Evolutionary conservation across 2,797 vertebrate genomes (phyloP).

Genomic region (Falco peregrinus): DNA sequence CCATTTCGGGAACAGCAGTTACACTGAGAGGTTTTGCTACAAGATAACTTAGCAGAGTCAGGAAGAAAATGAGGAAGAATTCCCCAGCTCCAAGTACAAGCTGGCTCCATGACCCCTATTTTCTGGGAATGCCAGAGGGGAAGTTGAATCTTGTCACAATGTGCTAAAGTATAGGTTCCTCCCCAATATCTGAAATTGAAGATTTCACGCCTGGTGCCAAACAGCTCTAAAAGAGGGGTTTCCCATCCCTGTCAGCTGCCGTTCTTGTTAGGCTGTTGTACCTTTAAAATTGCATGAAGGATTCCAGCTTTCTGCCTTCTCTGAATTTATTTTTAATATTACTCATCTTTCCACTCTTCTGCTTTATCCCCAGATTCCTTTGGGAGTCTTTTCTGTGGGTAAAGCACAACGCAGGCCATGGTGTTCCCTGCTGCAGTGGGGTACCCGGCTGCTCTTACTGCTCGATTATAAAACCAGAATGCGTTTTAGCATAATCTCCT

Average conservation of each 20-base stretch:
- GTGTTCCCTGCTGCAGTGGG: neutral
- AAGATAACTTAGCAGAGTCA: constrained; percentile 28
- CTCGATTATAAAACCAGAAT: neutral
- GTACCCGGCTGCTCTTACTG: neutral
- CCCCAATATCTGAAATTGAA: neutral
- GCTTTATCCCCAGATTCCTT: neutral
- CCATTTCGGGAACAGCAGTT: neutral
- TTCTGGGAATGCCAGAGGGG: constrained; percentile 11
- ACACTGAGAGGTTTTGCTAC: neutral
- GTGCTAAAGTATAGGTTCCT: constrained; percentile 6
- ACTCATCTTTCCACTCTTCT: neutral
- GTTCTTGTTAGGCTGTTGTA: neutral
- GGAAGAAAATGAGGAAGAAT: constrained; percentile 39
- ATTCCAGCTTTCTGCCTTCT: neutral
- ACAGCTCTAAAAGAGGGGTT: neutral
- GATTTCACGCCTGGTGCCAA: neutral
- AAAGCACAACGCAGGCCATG: neutral
- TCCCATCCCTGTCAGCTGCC: neutral
- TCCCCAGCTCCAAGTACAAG: neutral
- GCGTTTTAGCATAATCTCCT: neutral
- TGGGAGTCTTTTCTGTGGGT: neutral
- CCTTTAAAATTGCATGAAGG: constrained; percentile 30
- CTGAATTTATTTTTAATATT: constrained; percentile 39
- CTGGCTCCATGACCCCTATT: neutral
- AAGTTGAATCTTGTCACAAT: neutral